Conservation (phyloP, 2,797 vertebrate species). For the Zenarchopterus dispar region DNA sequence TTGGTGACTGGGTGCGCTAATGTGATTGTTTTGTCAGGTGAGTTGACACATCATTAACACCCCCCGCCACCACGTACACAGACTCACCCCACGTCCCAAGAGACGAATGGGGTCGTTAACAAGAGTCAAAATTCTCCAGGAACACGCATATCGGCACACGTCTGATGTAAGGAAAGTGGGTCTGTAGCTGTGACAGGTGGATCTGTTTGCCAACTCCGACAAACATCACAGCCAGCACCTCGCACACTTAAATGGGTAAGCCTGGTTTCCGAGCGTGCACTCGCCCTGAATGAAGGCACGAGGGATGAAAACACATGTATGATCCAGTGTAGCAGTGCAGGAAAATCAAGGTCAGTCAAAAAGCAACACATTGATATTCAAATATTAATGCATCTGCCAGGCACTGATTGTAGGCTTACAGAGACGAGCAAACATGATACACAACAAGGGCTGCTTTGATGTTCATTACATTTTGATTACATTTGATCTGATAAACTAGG, state of each 20-base stretch:
- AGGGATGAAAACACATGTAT: neutral
- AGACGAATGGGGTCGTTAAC: slow-evolving; percentile 68
- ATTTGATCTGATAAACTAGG: slow-evolving; percentile 35
- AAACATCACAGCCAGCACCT: neutral
- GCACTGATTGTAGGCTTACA: slow-evolving; percentile 11
- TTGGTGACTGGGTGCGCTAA: slow-evolving; percentile 68
- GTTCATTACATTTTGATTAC: slow-evolving; percentile 1
- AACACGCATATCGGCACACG: slow-evolving; percentile 13
- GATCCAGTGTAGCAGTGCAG: slow-evolving; percentile 24
- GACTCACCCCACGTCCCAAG: neutral
- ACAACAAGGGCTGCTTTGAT: slow-evolving; percentile 29
- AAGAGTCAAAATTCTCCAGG: slow-evolving; percentile 29
- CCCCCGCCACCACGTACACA: slow-evolving; percentile 1
- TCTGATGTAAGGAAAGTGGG: slow-evolving; percentile 19
- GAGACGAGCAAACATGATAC: slow-evolving; percentile 17
- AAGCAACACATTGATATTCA: slow-evolving; percentile 30
- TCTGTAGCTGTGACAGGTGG: slow-evolving; percentile 40
- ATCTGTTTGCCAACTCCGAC: slow-evolving; percentile 4
- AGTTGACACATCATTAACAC: slow-evolving; percentile 71
- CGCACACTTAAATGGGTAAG: slow-evolving; percentile 28
- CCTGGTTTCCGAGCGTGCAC: neutral
- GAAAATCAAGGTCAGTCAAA: slow-evolving; percentile 35
- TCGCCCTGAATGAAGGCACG: slow-evolving; percentile 24
- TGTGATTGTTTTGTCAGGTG: slow-evolving; percentile 77
- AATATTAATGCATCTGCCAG: slow-evolving; percentile 34